Conservation (phyloP, 2,113 vertebrate genomes). For the Phoenicopterus ruber region DNA sequence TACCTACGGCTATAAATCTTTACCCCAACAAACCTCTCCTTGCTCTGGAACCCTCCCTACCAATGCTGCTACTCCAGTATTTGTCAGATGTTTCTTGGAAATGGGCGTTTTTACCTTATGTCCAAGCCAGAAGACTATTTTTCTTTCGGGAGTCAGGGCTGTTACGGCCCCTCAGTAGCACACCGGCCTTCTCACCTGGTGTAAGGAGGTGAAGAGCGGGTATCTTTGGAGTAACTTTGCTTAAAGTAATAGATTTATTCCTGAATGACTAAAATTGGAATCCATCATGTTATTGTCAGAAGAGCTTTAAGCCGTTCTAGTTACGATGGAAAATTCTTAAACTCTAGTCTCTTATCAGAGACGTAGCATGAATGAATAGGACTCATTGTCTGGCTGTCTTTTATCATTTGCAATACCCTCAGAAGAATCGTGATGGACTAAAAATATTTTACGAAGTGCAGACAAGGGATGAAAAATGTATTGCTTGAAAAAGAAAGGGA, state of each 20-base stretch:
- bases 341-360: not conserved
- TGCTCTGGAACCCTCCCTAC: not conserved
- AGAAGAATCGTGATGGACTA: not conserved
- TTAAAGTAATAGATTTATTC: not conserved
- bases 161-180: not conserved
- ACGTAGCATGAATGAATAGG: not conserved
- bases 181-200: not conserved
- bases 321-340: slow-evolving; percentile 2
- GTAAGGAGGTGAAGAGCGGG: not conserved
- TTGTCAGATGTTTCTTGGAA: not conserved
- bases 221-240: not conserved
- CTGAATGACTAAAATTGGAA: not conserved
- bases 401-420: not conserved
- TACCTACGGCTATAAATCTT: not conserved
- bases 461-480: not conserved
- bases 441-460: not conserved
- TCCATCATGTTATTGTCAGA: not conserved
- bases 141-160: not conserved
- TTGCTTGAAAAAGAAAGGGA: not conserved
- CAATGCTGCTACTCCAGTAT: not conserved
- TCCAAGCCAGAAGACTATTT: not conserved
- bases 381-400: not conserved
- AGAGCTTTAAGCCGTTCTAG: not conserved
- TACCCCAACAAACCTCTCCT: not conserved
- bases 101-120: not conserved